Conservation (phyloP, 1,140 invertebrate species). For the Globodera rostochiensis region DNA sequence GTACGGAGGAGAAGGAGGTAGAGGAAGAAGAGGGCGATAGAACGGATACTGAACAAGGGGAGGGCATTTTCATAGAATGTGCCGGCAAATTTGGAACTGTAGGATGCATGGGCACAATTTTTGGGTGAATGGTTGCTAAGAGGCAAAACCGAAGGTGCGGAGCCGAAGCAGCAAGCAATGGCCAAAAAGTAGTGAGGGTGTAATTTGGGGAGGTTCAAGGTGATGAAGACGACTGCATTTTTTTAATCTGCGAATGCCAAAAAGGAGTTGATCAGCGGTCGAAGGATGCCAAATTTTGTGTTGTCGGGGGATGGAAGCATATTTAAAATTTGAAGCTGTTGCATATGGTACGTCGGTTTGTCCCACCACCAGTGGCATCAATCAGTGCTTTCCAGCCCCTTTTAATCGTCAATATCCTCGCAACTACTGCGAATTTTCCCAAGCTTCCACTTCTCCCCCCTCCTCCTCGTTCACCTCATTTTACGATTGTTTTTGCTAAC, state of each 20-base stretch:
- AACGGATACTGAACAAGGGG: neutral
- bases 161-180: neutral
- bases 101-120: neutral
- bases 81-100: neutral
- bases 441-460: neutral
- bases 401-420: neutral
- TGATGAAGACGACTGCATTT: neutral
- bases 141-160: neutral
- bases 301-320: too few relatives aligned
- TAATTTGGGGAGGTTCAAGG: neutral
- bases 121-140: neutral
- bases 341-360: neutral
- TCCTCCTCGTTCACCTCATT: constrained; percentile 3
- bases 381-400: neutral
- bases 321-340: neutral
- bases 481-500: constrained; percentile 33
- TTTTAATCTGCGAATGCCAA: neutral
- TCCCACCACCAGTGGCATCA: neutral
- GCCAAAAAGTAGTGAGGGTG: neutral
- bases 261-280: neutral
- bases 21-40: neutral
- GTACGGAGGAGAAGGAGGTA: constrained; percentile 63
- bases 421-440: neutral
- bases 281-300: too few relatives aligned
- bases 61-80: neutral